Evolutionary conservation across 2,113 vertebrate genomes (phyloP), one percentile per base, ranked within the genome.

Genomic region (Callipepla californica): DNA sequence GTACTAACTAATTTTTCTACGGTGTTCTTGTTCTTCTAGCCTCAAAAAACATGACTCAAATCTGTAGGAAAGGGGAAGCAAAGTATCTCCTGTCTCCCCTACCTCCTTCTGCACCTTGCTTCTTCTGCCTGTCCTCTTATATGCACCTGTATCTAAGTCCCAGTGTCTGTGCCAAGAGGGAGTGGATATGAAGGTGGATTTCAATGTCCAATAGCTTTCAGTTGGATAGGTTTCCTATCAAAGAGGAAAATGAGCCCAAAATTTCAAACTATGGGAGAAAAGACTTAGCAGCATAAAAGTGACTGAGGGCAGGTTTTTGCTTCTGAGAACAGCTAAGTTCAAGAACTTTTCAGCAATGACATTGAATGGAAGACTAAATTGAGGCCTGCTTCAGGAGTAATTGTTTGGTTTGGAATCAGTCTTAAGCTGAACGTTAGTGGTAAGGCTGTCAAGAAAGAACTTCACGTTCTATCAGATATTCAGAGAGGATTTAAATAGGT

Each of bases 31-130:
- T 61, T 12, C 17, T 58, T n/a, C 36, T 40, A 69, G 11, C 30
- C 17, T 76, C 42, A 81, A 28, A 79, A 92, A 84, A 59, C 7
- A 11, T 6, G 2, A 13, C 32, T 78, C 57, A 84, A 17, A 8
- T 55, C 25, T 55, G 23, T 51, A 67, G 57, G 9, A 59, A 21
- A 50, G 45, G 50, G 38, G 18, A 80, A 66, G 7, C 0, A 0
- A 61, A 30, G 17, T 73, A 15, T 61, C 9, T 65, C 36, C 18
- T 82, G n/a, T 26, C 30, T 62, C 7, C 4, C 4, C 26, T 21
- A 38, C 9, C 18, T 59, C 23, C 20, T 44, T 62, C 17, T 50
- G 16, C 1, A 11, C 8, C 13, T 80, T 36, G 47, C 12, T 42
- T 61, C 20, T 57, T 72, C 32, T 86, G 38, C 32, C 34, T 26